Conservation (phyloP, 2,888 invertebrate species). For the Alviniconcha strummeri region DNA sequence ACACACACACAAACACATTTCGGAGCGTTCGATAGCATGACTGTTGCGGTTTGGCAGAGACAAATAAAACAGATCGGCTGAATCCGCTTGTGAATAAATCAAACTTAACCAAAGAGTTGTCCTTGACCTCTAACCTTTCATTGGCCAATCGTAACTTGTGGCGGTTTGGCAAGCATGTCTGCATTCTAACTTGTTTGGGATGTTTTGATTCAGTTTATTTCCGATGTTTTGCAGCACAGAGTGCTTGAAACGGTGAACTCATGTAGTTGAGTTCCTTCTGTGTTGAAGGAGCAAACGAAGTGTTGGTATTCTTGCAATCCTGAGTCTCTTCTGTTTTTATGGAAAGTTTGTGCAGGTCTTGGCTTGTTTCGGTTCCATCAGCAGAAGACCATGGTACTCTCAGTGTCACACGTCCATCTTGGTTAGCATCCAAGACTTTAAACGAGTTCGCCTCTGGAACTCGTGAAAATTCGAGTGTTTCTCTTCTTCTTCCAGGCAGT, state of each 20-base stretch:
- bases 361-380: slow-evolving; percentile 32
- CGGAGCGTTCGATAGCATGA: not conserved
- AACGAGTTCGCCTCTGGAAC: not conserved
- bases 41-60: not conserved
- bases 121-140: slow-evolving; percentile 11
- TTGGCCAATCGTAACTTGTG: slow-evolving; percentile 10
- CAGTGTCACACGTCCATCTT: too few relatives aligned
- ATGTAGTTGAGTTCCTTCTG: too few relatives aligned
- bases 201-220: not conserved
- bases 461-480: not conserved
- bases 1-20: not conserved
- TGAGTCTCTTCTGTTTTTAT: not conserved
- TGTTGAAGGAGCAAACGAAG: too few relatives aligned
- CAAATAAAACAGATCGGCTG: not conserved
- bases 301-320: not conserved
- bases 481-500: not conserved
- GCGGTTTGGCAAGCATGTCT: slow-evolving; percentile 22
- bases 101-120: not conserved
- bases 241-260: not conserved
- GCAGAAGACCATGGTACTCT: not conserved
- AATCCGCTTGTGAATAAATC: not conserved
- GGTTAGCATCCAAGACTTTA: too few relatives aligned
- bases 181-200: not conserved
- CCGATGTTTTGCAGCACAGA: not conserved
- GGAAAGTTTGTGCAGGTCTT: slow-evolving; percentile 27